Evolutionary conservation across 2,888 invertebrate species (phyloP).

Genomic region (Minunthozetes semirufus): DNA sequence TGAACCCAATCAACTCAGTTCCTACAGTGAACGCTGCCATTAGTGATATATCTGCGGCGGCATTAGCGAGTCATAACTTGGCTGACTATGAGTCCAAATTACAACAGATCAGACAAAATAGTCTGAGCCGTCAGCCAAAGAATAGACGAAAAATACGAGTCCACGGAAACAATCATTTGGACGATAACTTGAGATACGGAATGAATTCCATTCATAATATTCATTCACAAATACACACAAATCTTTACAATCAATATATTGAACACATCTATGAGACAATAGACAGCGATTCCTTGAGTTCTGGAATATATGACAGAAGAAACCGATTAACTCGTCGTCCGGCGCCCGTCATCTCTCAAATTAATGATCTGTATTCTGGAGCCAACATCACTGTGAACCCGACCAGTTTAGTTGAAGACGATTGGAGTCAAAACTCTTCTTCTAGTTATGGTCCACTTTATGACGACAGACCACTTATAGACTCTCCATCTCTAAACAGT

Average conservation of each 20-base stretch:
- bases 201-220: not conserved
- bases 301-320: constrained; percentile 32
- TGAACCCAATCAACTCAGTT: constrained; percentile 21
- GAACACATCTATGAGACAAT: constrained; percentile 43
- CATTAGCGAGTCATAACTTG: constrained; percentile 3
- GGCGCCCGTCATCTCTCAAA: constrained; percentile 17
- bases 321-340: constrained; percentile 37
- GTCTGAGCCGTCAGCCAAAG: constrained; percentile 9
- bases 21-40: constrained; percentile 7
- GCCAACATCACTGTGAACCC: constrained; percentile 17
- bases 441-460: constrained; percentile 41
- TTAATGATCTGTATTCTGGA: constrained; percentile 31
- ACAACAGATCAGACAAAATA: constrained; percentile 20
- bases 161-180: not conserved
- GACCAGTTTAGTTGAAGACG: constrained; percentile 31
- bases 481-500: not conserved
- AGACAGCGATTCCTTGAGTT: constrained; percentile 41
- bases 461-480: constrained; percentile 40
- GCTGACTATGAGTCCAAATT: constrained; percentile 15
- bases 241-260: constrained; percentile 51
- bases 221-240: not conserved
- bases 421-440: constrained; percentile 42
- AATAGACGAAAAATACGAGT: not conserved
- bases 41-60: not conserved
- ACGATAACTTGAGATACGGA: not conserved